phyloP scores from a whole-genome alignment of 2,113 vertebrate genomes.

The Excalfactoria chinensis region DNA sequence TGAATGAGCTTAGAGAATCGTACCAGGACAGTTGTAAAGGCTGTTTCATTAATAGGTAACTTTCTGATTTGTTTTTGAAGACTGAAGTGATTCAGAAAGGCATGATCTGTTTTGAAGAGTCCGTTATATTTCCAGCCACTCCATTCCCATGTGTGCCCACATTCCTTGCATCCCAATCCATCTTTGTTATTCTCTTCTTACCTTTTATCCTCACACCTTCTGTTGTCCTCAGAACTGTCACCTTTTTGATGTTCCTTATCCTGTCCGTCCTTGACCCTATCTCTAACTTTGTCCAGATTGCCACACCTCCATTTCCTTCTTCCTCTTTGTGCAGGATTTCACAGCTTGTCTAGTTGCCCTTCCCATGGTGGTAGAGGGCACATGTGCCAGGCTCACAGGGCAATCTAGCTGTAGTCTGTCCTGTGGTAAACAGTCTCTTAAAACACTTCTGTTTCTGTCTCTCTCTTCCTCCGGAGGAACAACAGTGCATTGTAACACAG shows the following conservation, averaged over 20 bases:
- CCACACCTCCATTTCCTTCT: neutral
- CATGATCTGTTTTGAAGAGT: neutral
- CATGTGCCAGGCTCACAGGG: neutral
- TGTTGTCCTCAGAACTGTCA: neutral
- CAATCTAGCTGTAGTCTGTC: neutral
- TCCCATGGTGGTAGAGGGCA: neutral
- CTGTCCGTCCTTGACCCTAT: neutral
- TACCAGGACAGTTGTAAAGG: neutral
- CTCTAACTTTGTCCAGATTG: neutral
- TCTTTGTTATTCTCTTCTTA: neutral
- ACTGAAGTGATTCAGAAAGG: neutral
- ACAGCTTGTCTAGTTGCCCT: neutral
- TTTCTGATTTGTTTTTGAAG: neutral
- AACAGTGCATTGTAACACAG: neutral
- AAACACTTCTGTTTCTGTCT: neutral
- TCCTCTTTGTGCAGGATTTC: neutral
- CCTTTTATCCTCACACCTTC: neutral
- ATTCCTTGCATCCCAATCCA: neutral
- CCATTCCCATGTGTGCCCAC: fast-evolving
- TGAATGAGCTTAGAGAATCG: neutral
- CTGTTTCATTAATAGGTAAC: neutral
- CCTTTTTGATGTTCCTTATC: neutral
- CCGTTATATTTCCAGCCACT: neutral
- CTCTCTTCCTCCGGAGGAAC: neutral
- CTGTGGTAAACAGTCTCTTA: neutral